A percentile compares a stretch with the other conserved stretches of the same genome.
phyloP scores from a whole-genome alignment of 2,797 vertebrate species.

The Lutjanus campechanus region DNA sequence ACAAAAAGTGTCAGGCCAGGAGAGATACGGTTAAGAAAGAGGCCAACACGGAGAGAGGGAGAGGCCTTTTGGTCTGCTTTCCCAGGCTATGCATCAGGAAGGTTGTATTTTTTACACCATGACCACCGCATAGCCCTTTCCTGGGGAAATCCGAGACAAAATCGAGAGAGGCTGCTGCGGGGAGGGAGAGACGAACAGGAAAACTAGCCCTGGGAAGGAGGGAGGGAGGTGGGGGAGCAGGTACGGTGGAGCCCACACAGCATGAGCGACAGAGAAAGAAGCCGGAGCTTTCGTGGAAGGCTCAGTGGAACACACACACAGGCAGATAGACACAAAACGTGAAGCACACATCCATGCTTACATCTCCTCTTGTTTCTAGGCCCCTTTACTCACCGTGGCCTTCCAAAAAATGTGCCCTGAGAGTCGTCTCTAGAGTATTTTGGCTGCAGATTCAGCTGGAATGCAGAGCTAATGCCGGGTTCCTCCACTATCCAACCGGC shows the following conservation, averaged over 20 bases:
- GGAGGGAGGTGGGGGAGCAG: slow-evolving; percentile 58
- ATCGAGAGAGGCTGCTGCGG: slow-evolving; percentile 77
- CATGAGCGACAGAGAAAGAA: slow-evolving; percentile 68
- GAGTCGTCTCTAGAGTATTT: slow-evolving; percentile 67
- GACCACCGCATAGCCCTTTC: slow-evolving; percentile 84
- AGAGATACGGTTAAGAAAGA: slow-evolving; percentile 45
- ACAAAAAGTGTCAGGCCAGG: slow-evolving; percentile 25
- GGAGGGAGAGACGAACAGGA: slow-evolving; percentile 82
- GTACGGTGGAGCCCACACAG: slow-evolving; percentile 78
- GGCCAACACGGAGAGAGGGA: slow-evolving; percentile 52
- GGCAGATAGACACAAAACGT: slow-evolving; percentile 28
- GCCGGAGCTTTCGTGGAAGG: slow-evolving; percentile 60
- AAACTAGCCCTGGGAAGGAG: slow-evolving; percentile 82
- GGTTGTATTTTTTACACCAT: slow-evolving; percentile 87
- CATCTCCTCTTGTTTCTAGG: slow-evolving; percentile 64
- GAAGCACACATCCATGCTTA: slow-evolving; percentile 33
- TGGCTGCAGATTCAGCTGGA: slow-evolving; percentile 74
- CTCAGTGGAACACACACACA: slow-evolving; percentile 59
- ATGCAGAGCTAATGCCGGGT: slow-evolving; percentile 81
- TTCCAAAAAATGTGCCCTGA: slow-evolving; percentile 53
- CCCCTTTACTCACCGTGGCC: slow-evolving; percentile 40
- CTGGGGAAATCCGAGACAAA: slow-evolving; percentile 85
- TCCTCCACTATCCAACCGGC: slow-evolving; percentile 66
- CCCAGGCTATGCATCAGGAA: slow-evolving; percentile 86
- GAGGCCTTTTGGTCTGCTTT: slow-evolving; percentile 79